Evolutionary conservation across 2,113 vertebrate species (phyloP), one percentile per base, ranked within the genome.

Genomic region (Gopherus flavomarginatus): DNA sequence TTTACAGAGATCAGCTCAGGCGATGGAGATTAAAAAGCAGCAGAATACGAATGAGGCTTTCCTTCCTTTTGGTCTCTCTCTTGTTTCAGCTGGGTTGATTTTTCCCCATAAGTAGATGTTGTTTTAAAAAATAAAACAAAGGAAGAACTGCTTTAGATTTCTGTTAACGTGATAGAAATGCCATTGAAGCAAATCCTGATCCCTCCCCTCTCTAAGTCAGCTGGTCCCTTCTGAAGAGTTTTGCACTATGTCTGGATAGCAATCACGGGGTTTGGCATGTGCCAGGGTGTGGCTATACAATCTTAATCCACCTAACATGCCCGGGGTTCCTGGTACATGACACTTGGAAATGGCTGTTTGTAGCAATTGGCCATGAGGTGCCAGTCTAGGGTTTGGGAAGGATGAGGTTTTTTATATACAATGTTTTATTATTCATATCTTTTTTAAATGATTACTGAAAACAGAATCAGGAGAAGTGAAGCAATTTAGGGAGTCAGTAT

Each of bases 1-100:
- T 93, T 95, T 92, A 35, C 75, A 53, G 59, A 95, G 96, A 94
- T 95, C 92, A 81, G 83, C 87, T 96, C 42, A 0, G 2, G 31
- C 14, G 53, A 75, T 52, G 86, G 88, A 93, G 90, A 96, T 95
- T 96, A 83, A n/a, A 87, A 54, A 94, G 92, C 1, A 94, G 72
- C 42, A 84, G 83, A 56, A 11, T 95, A 90, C 19, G 75, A 78
- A 86, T 12, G 56, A 57, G 85, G 77, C 65, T 91, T 42, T 53
- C 92, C 81, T 91, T 35, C 11, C 1, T 80, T 94, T 91, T 91
- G 94, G 47, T 90, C 95, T 83, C 90, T 86, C 80, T 75, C 81
- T 9, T 57, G 85, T 95, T 88, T 89, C 77, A 44, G 52, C 83
- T 79, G 62, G 31, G 80, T 88, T 97, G 88, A 53, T 31, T 62